These are phyloP conservation scores for Nephotettix cincticeps DNA, from an alignment of 1,140 invertebrate species.

Conservation along the genomic window DNA sequence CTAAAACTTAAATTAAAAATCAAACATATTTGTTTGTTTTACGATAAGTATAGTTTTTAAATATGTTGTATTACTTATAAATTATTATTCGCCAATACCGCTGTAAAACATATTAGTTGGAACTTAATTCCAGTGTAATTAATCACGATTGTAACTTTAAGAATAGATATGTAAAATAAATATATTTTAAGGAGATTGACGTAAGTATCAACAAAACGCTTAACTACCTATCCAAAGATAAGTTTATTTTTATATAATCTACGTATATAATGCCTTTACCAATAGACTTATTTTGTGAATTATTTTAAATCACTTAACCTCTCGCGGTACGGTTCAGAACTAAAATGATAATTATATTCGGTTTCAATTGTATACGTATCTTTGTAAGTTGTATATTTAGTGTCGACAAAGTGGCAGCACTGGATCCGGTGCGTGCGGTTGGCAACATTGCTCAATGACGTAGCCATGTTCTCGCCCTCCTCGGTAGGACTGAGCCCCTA, in stretches of 20 bases:
- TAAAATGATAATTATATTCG: neutral
- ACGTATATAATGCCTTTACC: neutral
- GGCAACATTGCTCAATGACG: constrained; percentile 15
- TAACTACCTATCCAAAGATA: neutral
- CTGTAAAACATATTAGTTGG: neutral
- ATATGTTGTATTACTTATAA: neutral
- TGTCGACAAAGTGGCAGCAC: neutral
- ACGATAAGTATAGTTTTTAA: neutral
- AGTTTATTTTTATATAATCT: neutral
- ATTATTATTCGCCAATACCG: neutral
- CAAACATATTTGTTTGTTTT: too few relatives aligned
- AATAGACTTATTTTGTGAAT: neutral
- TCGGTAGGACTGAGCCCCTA: neutral
- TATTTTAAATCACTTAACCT: neutral
- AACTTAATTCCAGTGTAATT: too few relatives aligned
- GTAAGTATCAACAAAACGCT: neutral
- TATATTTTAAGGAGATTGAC: neutral
- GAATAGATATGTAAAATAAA: neutral
- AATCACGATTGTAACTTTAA: neutral
- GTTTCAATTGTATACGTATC: constrained; percentile 2
- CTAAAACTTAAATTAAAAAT: too few relatives aligned
- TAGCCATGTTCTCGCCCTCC: neutral
- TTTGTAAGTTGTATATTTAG: neutral
- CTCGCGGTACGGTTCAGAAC: neutral
- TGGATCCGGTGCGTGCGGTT: neutral